Percentiles rank a stretch among this genome's conserved stretches.
Conservation (phyloP, 2,113 vertebrate genomes). For the Pterocles orientalis region DNA sequence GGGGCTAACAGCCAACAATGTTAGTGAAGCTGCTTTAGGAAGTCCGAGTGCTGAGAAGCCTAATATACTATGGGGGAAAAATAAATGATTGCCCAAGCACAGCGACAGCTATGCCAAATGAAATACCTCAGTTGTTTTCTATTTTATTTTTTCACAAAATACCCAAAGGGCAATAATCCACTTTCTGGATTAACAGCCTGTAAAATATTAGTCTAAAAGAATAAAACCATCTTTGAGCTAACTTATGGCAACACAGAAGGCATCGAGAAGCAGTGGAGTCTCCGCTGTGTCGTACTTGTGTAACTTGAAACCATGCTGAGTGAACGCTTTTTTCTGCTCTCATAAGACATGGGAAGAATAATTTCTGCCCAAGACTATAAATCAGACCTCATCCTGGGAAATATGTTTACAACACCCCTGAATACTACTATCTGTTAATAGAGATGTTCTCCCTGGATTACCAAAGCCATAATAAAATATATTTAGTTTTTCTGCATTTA, state of each 20-base stretch:
- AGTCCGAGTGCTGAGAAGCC: not conserved
- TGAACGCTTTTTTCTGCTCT: not conserved
- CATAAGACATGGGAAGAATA: not conserved
- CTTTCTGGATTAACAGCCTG: slow-evolving; percentile 50
- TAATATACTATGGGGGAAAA: not conserved
- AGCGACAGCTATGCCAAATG: slow-evolving; percentile 3
- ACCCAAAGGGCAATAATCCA: slow-evolving; percentile 33
- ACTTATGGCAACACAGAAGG: not conserved
- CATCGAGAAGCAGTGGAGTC: not conserved
- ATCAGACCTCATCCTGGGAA: slow-evolving; percentile 2
- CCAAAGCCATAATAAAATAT: not conserved
- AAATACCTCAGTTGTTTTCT: slow-evolving; percentile 30
- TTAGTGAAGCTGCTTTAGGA: slow-evolving; percentile 27
- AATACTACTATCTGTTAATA: not conserved
- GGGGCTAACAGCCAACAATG: not conserved
- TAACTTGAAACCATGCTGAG: slow-evolving; percentile 26
- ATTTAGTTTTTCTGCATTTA: not conserved
- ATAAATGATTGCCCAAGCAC: slow-evolving; percentile 6
- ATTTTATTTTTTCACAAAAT: slow-evolving; percentile 36
- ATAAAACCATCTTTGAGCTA: slow-evolving; percentile 28
- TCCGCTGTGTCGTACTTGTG: not conserved
- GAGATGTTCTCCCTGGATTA: not conserved
- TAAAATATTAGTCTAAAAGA: slow-evolving; percentile 37
- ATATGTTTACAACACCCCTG: not conserved
- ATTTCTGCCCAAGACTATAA: slow-evolving; percentile 19